Conservation (phyloP, 2,888 invertebrate genomes). For the Ptilodon capucinus region DNA sequence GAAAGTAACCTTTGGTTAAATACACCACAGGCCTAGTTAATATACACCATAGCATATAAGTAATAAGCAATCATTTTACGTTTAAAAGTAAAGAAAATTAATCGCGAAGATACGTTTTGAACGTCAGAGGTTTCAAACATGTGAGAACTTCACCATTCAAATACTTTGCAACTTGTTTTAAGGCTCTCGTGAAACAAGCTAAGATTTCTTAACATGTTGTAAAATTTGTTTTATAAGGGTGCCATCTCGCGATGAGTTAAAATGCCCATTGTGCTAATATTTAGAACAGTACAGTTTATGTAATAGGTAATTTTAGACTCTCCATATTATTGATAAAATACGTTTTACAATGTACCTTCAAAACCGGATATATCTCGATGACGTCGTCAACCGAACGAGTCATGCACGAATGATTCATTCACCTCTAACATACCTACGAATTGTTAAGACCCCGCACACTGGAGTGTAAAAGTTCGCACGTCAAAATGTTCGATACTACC, state of each 20-base stretch:
- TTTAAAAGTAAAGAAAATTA: constrained; percentile 15
- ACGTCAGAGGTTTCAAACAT: constrained; percentile 25
- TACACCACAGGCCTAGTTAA: too few species aligned
- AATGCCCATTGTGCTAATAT: too few species aligned
- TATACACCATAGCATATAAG: too few species aligned
- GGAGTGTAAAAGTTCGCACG: too few species aligned
- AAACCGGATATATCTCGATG: constrained; percentile 27
- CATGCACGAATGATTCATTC: constrained; percentile 47
- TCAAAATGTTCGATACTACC: too few species aligned
- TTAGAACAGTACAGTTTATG: too few species aligned
- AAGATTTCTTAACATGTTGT: constrained; percentile 27
- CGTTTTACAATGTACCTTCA: constrained; percentile 25
- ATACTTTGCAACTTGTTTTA: constrained; percentile 42
- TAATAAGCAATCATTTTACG: too few species aligned
- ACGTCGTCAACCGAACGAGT: constrained; percentile 33
- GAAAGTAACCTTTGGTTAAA: too few species aligned
- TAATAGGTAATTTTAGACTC: too few species aligned
- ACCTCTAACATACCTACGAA: constrained; percentile 36
- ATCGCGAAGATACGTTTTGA: constrained; percentile 15
- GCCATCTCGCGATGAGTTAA: not conserved
- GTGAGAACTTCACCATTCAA: constrained; percentile 36
- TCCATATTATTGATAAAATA: constrained; percentile 16
- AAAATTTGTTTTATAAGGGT: constrained; percentile 22
- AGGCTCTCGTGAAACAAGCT: constrained; percentile 30
- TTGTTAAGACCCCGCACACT: too few species aligned